Conservation (phyloP, 2,113 vertebrate genomes). For the Eubucco bourcierii region DNA sequence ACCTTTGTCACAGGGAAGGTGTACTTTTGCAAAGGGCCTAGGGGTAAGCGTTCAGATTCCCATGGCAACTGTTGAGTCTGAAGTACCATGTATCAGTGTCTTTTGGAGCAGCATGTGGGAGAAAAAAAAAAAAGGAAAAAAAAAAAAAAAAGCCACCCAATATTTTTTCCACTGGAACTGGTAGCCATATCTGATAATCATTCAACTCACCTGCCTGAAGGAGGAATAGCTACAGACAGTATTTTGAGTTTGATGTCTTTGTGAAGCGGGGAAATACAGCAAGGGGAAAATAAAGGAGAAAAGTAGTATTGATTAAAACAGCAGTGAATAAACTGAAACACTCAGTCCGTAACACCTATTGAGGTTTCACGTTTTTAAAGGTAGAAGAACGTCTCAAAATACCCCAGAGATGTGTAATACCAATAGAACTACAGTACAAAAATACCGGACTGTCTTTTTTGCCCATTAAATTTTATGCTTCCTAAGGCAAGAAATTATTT, state of each 20-base stretch:
- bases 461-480: not conserved
- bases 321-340: not conserved
- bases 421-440: not conserved
- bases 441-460: not conserved
- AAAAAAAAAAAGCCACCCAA: not conserved
- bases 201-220: not conserved
- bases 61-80: constrained; percentile 69
- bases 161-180: constrained; percentile 59
- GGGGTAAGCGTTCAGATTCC: constrained; percentile 70
- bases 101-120: constrained; percentile 37
- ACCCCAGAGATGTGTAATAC: not conserved
- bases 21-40: constrained; percentile 59
- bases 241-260: not conserved
- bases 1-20: constrained; percentile 58
- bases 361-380: not conserved
- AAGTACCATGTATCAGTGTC: constrained; percentile 50
- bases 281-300: not conserved
- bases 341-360: not conserved
- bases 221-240: not conserved
- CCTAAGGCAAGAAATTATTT: not conserved
- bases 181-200: constrained; percentile 8
- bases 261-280: not conserved
- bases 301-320: not conserved
- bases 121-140: constrained; percentile 29
- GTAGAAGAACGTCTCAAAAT: not conserved